Conservation (phyloP, 2,113 vertebrate genomes). For the Anser cygnoides region DNA sequence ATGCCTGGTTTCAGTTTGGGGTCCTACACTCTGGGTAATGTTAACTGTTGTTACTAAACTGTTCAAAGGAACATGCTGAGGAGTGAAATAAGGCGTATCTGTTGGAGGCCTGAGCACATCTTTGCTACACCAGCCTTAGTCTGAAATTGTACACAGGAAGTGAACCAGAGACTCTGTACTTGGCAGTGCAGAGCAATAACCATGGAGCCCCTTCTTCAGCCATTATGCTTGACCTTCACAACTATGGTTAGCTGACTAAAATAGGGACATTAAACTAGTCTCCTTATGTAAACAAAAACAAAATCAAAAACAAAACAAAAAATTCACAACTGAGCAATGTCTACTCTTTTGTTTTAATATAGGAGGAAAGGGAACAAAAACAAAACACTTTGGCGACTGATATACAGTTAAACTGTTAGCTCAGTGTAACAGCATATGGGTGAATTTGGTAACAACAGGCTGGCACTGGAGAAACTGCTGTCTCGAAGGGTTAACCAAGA, state of each 20-base stretch:
- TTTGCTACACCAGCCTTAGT: background rate
- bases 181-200: background rate
- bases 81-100: background rate
- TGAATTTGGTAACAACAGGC: background rate
- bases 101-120: background rate
- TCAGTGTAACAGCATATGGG: background rate
- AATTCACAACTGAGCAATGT: background rate
- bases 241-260: background rate
- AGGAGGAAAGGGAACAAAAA: background rate
- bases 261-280: background rate
- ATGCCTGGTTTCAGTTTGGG: background rate
- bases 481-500: slow-evolving; percentile 4
- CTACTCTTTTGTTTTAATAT: background rate
- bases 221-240: background rate
- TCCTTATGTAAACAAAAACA: background rate
- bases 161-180: background rate
- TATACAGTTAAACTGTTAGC: background rate
- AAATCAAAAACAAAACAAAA: background rate
- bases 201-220: background rate
- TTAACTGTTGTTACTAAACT: background rate
- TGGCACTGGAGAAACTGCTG: background rate
- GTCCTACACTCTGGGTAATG: accelerated
- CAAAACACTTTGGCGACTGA: background rate
- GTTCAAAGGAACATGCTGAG: background rate
- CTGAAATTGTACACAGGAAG: background rate